These are phyloP conservation scores for Aphidoletes aphidimyza DNA, from an alignment of 2,888 invertebrate species.

Conservation along the genomic window DNA sequence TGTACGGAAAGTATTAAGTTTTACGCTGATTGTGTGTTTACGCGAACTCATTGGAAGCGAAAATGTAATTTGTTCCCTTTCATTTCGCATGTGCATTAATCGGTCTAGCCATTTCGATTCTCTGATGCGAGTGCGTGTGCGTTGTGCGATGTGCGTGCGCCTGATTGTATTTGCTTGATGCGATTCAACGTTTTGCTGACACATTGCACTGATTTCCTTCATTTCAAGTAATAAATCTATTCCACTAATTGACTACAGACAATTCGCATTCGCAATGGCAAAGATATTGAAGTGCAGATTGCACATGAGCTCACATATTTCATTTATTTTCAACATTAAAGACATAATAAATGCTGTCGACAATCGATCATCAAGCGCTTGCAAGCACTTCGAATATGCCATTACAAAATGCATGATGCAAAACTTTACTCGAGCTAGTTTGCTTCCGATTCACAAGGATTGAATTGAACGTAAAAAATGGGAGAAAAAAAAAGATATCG, in stretches of 20 bases:
- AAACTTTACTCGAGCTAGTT: too few species aligned
- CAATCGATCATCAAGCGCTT: not conserved
- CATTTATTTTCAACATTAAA: not conserved
- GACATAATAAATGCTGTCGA: constrained; percentile 11
- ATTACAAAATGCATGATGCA: too few species aligned
- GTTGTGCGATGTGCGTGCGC: too few species aligned
- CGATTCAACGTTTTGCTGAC: constrained; percentile 33
- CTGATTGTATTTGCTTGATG: too few species aligned
- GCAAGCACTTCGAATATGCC: not conserved
- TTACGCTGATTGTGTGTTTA: too few species aligned
- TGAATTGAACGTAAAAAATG: not conserved
- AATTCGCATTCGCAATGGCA: not conserved
- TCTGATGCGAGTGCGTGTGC: too few species aligned
- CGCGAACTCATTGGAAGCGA: not conserved
- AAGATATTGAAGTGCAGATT: not conserved
- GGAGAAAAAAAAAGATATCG: not conserved
- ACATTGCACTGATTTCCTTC: constrained; percentile 32
- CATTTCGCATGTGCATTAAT: not conserved
- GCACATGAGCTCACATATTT: not conserved
- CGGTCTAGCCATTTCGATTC: not conserved
- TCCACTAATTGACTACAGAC: constrained; percentile 1
- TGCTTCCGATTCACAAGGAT: not conserved
- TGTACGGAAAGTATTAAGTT: not conserved
- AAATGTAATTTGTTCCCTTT: constrained; percentile 35
- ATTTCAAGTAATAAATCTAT: not conserved